These are phyloP conservation scores for Leptatherina wallacei DNA, from an alignment of 2,797 vertebrate genomes.

Conservation along the genomic window DNA sequence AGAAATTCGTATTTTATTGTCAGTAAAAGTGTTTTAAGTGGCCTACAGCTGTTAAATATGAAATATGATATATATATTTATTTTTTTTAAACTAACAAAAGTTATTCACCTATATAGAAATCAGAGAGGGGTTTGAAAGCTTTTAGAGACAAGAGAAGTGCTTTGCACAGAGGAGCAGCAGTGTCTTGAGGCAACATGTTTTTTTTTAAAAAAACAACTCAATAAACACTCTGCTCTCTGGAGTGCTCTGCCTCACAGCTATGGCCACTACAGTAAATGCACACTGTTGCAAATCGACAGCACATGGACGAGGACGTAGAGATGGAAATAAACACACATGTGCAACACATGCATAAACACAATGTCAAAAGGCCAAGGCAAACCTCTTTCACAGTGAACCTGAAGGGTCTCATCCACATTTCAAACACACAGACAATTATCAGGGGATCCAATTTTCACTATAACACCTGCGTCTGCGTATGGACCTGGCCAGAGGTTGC, in stretches of 20 bases:
- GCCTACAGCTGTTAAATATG: neutral
- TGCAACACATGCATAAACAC: conserved; percentile 5
- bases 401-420: conserved; percentile 40
- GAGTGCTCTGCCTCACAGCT: conserved; percentile 61
- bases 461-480: conserved; percentile 50
- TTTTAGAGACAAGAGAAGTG: conserved; percentile 15
- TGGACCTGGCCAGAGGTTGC: conserved; percentile 18
- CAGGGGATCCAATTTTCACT: conserved; percentile 49
- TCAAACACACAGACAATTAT: conserved; percentile 43
- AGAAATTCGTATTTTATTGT: neutral
- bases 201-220: conserved; percentile 39
- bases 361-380: conserved; percentile 3
- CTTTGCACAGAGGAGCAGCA: conserved; percentile 27
- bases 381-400: conserved; percentile 20
- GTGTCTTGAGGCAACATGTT: conserved; percentile 43
- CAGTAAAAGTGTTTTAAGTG: neutral
- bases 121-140: neutral
- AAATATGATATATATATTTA: conserved; percentile 8
- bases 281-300: conserved; percentile 45
- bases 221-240: conserved; percentile 71
- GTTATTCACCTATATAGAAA: conserved; percentile 11
- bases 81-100: conserved; percentile 15
- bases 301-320: conserved; percentile 23
- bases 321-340: conserved; percentile 24
- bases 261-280: conserved; percentile 30